phyloP scores from a whole-genome alignment of 2,113 vertebrate species.

The Thryonomys swinderianus region DNA sequence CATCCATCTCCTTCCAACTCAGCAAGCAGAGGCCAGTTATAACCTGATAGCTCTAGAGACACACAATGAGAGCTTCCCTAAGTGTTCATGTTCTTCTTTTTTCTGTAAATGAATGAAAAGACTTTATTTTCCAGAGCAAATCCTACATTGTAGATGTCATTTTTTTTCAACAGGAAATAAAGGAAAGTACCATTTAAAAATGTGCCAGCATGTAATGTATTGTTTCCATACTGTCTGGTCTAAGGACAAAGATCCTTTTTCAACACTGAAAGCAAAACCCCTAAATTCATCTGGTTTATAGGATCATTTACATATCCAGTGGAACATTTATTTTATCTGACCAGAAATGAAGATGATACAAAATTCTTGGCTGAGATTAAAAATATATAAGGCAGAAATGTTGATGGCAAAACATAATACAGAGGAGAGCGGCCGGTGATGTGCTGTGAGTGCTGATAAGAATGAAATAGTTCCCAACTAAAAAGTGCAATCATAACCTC shows the following conservation, averaged over 20 bases:
- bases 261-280: constrained; percentile 79
- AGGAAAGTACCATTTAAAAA: constrained; percentile 71
- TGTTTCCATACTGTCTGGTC: constrained; percentile 77
- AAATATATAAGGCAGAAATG: constrained; percentile 82
- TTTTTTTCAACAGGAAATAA: constrained; percentile 46
- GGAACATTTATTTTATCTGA: constrained; percentile 85
- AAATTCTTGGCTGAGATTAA: constrained; percentile 83
- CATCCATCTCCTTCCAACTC: background rate
- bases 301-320: constrained; percentile 82
- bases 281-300: constrained; percentile 82
- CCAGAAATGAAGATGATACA: constrained; percentile 82
- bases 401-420: constrained; percentile 77
- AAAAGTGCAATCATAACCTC: constrained; percentile 80
- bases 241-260: constrained; percentile 80
- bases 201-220: constrained; percentile 53
- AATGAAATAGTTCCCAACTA: constrained; percentile 74
- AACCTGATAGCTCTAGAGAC: background rate
- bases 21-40: background rate
- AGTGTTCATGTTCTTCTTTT: constrained; percentile 36
- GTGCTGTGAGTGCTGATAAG: constrained; percentile 80
- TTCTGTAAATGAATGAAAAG: constrained; percentile 76
- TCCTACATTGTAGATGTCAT: constrained; percentile 53
- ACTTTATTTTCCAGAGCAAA: constrained; percentile 75
- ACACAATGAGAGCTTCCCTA: constrained; percentile 43
- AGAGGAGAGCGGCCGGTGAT: constrained; percentile 66